Percentiles rank a stretch among this genome's conserved stretches.
These are phyloP conservation scores for Tromatobia lineatoria DNA, from an alignment of 2,888 invertebrate genomes.

Conservation along the genomic window DNA sequence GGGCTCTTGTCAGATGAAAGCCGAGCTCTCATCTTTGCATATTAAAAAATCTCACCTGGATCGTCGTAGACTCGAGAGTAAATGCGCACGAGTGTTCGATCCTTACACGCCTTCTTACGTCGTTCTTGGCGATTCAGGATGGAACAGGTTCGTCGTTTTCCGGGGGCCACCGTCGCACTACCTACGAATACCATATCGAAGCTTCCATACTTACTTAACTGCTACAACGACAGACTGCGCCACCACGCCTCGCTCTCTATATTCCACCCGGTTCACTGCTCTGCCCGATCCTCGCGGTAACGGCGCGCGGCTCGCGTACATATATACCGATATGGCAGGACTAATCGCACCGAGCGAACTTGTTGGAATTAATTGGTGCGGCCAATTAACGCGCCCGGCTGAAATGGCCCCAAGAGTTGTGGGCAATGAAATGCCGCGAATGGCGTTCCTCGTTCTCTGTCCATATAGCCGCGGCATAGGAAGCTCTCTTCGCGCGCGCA, in stretches of 20 bases:
- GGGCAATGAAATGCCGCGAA: conserved; percentile 77
- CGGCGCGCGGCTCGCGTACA: conserved; percentile 22
- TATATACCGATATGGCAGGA: conserved; percentile 70
- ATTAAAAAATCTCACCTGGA: conserved; percentile 17
- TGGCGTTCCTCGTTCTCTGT: conserved; percentile 63
- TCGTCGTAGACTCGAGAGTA: conserved; percentile 30
- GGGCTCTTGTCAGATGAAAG: not conserved
- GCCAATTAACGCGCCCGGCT: conserved; percentile 84
- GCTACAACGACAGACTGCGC: not conserved
- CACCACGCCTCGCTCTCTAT: conserved; percentile 40
- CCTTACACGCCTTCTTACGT: conserved; percentile 2
- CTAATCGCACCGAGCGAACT: conserved; percentile 83
- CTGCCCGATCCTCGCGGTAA: conserved; percentile 37
- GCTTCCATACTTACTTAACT: not conserved
- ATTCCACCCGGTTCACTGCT: conserved; percentile 2
- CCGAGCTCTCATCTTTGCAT: conserved; percentile 11
- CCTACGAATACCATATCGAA: conserved; percentile 44
- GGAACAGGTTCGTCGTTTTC: conserved; percentile 81
- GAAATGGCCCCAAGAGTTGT: conserved; percentile 77
- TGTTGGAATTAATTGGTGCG: conserved; percentile 85
- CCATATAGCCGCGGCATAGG: conserved; percentile 63
- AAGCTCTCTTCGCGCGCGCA: conserved; percentile 37
- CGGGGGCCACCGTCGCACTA: conserved; percentile 73
- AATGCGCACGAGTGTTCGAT: conserved; percentile 11
- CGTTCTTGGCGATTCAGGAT: conserved; percentile 39